Evolutionary conservation across 2,888 invertebrate species (phyloP), one percentile per base, ranked within the genome.

Genomic region (Bellardia bayeri): DNA sequence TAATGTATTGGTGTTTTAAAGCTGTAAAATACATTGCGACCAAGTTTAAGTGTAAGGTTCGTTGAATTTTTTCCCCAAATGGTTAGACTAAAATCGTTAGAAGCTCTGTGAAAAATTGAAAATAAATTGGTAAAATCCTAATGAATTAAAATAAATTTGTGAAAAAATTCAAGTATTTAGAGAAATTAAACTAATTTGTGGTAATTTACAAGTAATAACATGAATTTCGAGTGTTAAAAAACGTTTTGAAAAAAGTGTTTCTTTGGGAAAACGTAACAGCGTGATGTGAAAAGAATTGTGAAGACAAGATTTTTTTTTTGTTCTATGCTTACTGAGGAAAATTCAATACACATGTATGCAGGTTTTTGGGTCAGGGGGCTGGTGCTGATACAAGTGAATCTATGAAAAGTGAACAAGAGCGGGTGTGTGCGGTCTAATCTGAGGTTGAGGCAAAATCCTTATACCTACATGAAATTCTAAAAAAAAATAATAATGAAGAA

Each of bases 61-160:
- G 92, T 92, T 92, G 91, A 92, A 91, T 92, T 92, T 91, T 92
- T 93, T 91, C 91, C 90, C 90, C 91, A 92, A 93, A 92, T 92
- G 92, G 93, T 93, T 92, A 92, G 92, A 91, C 91, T 91, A 91
- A 91, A 93, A 91, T 91, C 91, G 92, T 90, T 92, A 90, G 90
- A 91, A 89, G 90, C 90, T 92, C 91, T 90, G 91, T 90, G 88
- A 90, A 91, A 91, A 91, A 86, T 88, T 84, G 6, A 85, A 86
- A 87, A 87, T 86, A 83, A 88, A 86, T 89, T 86, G 88, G 88
- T 89, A 89, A 90, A 88, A 83, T 58, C 69, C 16, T 40, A 40
- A n/a, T 61, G 49, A 85, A 79, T 64, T 87, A 16, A 58, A 63
- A 76, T 42, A 84, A 89, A 42, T 61, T 66, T 72, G 45, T 79